Evolutionary conservation across 2,797 vertebrate genomes (phyloP).

Genomic region (Anolis apletophallus): DNA sequence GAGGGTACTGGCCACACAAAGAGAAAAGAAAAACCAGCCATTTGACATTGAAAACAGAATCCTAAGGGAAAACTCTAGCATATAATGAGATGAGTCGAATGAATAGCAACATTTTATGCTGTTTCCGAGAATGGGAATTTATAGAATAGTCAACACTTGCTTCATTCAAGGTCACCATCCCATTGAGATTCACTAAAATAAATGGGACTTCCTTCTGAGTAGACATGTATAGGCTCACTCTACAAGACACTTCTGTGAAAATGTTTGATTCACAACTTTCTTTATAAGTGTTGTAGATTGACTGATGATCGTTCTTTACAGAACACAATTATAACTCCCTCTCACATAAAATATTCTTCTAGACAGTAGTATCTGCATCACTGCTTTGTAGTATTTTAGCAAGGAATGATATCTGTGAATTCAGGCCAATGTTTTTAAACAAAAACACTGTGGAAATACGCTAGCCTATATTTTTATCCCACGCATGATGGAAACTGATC

Average conservation of each 20-base stretch:
- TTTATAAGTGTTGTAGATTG: background rate
- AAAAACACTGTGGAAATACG: fast-evolving
- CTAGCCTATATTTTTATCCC: background rate
- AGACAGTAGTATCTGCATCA: background rate
- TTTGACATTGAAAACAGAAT: background rate
- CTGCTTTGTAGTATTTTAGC: fast-evolving
- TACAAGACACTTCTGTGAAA: background rate
- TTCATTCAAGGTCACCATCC: background rate
- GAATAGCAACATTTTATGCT: conserved; percentile 13
- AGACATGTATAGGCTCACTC: background rate
- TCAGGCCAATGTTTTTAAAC: conserved; percentile 7
- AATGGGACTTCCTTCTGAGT: background rate
- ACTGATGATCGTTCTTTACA: background rate
- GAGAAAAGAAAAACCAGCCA: background rate
- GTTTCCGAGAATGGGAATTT: fast-evolving
- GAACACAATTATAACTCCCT: background rate
- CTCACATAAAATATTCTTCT: background rate
- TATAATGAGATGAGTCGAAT: background rate
- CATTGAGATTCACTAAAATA: background rate
- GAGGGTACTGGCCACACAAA: background rate
- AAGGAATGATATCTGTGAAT: background rate
- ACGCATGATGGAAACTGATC: background rate
- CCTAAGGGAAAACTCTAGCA: background rate
- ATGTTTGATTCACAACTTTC: background rate
- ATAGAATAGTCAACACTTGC: fast-evolving